Percentiles rank a stretch among this genome's conserved stretches.
phyloP scores from a whole-genome alignment of 1,140 invertebrate genomes.

The Heliconius eleuchia region DNA sequence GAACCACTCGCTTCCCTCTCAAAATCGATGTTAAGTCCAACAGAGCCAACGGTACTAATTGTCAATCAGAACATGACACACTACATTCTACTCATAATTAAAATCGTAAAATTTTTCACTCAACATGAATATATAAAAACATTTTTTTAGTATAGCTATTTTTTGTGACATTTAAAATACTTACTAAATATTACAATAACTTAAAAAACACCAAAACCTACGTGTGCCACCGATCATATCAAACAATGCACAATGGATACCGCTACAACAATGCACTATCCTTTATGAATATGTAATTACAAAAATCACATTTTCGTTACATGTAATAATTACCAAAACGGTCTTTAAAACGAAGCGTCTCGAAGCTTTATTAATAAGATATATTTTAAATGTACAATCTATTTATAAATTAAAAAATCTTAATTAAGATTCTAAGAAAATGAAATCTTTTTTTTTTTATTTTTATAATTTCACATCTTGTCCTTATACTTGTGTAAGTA shows the following conservation, averaged over 20 bases:
- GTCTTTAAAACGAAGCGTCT: background rate
- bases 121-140: background rate
- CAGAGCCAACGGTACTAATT: background rate
- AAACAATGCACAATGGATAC: constrained; percentile 62
- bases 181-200: background rate
- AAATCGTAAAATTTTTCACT: background rate
- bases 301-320: background rate
- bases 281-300: constrained; percentile 47
- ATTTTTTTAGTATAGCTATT: background rate
- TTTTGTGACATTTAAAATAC: background rate
- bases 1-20: too few species aligned
- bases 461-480: too few species aligned
- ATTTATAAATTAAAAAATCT: too few species aligned
- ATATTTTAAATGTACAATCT: too few species aligned
- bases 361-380: background rate
- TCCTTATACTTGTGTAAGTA: too few species aligned
- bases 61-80: background rate
- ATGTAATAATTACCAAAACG: background rate
- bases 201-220: constrained; percentile 45
- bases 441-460: too few species aligned
- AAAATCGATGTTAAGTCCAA: too few species aligned
- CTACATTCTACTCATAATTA: background rate
- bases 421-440: too few species aligned
- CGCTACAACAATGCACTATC: constrained; percentile 54
- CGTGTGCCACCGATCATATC: constrained; percentile 41